phyloP scores from a whole-genome alignment of 2,797 vertebrate genomes.

The Ambastaia sidthimunki region DNA sequence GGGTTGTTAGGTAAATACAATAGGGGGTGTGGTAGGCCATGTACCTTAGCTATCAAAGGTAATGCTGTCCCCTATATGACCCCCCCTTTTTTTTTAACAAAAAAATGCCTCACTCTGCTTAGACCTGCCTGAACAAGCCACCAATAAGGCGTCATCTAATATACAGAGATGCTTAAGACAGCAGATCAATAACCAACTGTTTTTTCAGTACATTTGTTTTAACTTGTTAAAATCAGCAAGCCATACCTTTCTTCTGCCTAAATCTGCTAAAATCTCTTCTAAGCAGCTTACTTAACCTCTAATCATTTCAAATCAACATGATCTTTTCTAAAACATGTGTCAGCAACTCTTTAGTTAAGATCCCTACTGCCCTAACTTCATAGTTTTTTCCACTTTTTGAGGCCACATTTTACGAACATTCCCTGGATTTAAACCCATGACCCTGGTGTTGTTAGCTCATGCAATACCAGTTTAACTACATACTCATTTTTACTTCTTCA shows the following conservation, averaged over 20 bases:
- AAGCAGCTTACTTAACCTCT: not conserved
- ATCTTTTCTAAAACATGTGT: no score
- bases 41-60: conserved; percentile 26
- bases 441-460: not conserved
- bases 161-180: not conserved
- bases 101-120: conserved; percentile 5
- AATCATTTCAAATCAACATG: not conserved
- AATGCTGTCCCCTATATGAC: not conserved
- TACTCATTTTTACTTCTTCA: not conserved
- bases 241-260: not conserved
- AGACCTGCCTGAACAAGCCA: conserved; percentile 61
- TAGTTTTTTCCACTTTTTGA: not conserved
- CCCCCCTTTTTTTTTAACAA: not conserved
- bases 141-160: conserved; percentile 37
- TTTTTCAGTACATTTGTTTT: not conserved
- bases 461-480: not conserved
- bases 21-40: not conserved
- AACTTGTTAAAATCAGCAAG: conserved; percentile 10
- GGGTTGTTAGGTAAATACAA: not conserved
- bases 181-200: conserved; percentile 14
- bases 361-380: no score
- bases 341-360: no score
- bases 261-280: conserved; percentile 4
- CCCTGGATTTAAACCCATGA: not conserved
- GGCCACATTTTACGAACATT: not conserved